Base-by-base conservation (phyloP, 1,140 invertebrate genomes). In the Trichonephila clavata region DNA sequence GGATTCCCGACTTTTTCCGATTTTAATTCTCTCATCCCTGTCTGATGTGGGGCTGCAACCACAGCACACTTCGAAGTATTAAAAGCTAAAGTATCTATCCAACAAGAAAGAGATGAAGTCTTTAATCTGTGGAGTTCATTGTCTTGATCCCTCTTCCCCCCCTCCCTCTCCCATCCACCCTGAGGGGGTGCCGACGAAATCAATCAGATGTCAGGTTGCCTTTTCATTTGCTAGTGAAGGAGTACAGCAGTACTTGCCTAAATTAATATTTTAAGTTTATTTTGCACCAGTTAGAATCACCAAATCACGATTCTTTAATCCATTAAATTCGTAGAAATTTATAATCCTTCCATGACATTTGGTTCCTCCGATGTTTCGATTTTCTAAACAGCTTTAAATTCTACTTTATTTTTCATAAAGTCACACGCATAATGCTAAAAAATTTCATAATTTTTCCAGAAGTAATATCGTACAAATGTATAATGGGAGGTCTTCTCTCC, bases 1-100 rank as follows among this genome's bases (percentile, higher is more conserved):
- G 71, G 71, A 60, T 43, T 18, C 24, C 32, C 71, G 71, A 39
- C 14, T 77, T 39, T 77, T 77, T 39, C 71, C 71, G 71, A 77
- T 77, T 77, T 77, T 77, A 77, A 77, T 77, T 77, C 71, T 27
- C 27, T 39, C 71, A 32, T 77, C 71, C 71, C 71, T 77, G 71
- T 77, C 71, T 77, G 71, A 77, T 18, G 18, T 18, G 21, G 16
- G 71, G 71, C 71, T 27, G 71, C 27, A 77, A 27, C 27, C 18
- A 18, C 71, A 27, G 71, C 71, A 18, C 71, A 77, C 71, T 50
- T 77, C 71, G 71, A 77, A 77, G 71, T 18, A 77, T 77, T 77
- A 77, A 68, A 77, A 77, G 16, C 24, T 32, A 77, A 77, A 77
- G 27, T 77, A 77, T 32, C 68, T 77, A 77, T 77, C 27, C 71